Base-by-base conservation (phyloP, 1,140 invertebrate species). In the Nixonia krombeini region DNA sequence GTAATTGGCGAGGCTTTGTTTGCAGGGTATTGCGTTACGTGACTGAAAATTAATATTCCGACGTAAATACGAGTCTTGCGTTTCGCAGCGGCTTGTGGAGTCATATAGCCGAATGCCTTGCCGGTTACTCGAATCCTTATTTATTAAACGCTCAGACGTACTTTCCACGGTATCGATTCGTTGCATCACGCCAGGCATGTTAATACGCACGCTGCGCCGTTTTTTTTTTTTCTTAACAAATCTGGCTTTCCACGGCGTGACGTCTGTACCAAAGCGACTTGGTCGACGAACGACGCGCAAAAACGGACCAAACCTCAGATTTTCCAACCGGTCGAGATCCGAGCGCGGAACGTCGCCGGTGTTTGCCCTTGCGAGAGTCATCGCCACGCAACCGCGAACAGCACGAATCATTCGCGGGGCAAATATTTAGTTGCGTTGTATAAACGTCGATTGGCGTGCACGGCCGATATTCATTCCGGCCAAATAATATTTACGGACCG, bases 11-110 rank as follows among this genome's bases (percentile, higher is more conserved):
- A 37, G 3, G 12, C 9, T 13, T 4, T 9, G 9, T 16, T 12
- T 16, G 17, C 10, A 16, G 12, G 15, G 17, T 4, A 37, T 37
- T 13, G 15, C 4, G 7, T 37, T 37, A 16, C 35, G 2, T 37
- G 6, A 37, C 12, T 16, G 35, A 37, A 37, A 37, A 37, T 37
- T 4, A 37, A 37, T 37, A 37, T 33, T 33, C 10, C 31, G 31
- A 4, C 10, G 13, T 33, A n/a, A 33, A 33, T n/a, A 12, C 2
- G 9, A 16, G 9, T 10, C 3, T 31, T 31, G 29, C 29, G 29
- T 5, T 3, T n/a, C 29, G 29, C 29, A 10, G 29, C 2, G 29
- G 12, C 9, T n/a, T n/a, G 29, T 4, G 3, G 9, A 31, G 12
- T 31, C 29, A 31, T n/a, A n/a, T n/a, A n/a, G n/a, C n/a, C 9